A percentile compares a stretch with the other conserved stretches of the same genome.
phyloP scores from a whole-genome alignment of 2,888 invertebrate species.

The Tenodera sinensis region DNA sequence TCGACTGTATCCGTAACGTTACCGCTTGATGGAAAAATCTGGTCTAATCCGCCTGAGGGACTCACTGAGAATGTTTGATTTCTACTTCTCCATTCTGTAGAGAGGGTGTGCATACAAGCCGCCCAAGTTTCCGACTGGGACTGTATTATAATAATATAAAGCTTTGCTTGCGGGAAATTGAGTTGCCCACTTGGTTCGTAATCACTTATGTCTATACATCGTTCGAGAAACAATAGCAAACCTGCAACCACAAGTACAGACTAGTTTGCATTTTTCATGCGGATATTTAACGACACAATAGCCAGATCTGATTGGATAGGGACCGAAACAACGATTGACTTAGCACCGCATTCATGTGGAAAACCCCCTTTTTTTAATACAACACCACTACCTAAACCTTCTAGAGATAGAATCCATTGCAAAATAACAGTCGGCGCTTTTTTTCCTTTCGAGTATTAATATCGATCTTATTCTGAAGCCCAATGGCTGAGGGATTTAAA shows the following conservation, averaged over 20 bases:
- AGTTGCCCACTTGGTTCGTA: conserved; percentile 27
- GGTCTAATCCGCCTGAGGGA: conserved; percentile 30
- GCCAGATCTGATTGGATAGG: background rate
- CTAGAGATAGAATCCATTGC: background rate
- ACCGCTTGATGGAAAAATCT: conserved; percentile 31
- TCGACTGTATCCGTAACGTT: background rate
- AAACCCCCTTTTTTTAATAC: background rate
- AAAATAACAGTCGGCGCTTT: background rate
- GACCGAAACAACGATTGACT: background rate
- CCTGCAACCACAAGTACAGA: background rate
- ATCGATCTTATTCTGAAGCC: background rate
- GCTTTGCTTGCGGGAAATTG: conserved; percentile 18
- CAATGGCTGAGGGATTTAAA: no score
- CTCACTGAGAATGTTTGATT: conserved; percentile 30
- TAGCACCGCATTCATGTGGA: background rate
- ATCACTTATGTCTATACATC: conserved; percentile 29
- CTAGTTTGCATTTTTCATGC: background rate
- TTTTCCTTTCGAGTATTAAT: background rate
- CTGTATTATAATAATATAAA: conserved; percentile 16
- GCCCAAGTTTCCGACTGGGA: conserved; percentile 1
- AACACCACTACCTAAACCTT: background rate
- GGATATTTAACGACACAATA: background rate
- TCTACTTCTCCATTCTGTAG: conserved; percentile 6
- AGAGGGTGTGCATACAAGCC: background rate
- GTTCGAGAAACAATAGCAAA: background rate